phyloP scores from a whole-genome alignment of 2,113 vertebrate genomes.

The Scalopus aquaticus region DNA sequence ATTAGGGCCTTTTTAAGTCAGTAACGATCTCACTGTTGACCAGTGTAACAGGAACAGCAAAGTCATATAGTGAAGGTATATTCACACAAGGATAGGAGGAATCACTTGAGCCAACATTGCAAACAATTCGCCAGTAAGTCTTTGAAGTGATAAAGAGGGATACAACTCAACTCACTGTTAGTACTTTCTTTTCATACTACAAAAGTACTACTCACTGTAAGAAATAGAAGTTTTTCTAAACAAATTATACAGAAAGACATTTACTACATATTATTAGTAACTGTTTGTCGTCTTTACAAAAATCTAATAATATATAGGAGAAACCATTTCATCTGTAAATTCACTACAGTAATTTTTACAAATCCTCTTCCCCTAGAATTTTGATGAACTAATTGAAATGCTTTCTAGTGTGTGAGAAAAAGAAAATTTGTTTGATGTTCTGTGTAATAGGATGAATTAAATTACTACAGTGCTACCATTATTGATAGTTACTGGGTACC shows the following conservation, averaged over 20 bases:
- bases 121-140: neutral
- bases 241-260: constrained; percentile 34
- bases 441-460: constrained; percentile 8
- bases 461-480: neutral
- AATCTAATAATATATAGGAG: constrained; percentile 29
- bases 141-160: neutral
- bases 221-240: neutral
- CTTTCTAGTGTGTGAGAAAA: constrained; percentile 20
- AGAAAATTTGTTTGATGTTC: neutral
- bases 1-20: too few relatives aligned
- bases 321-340: neutral
- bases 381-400: constrained; percentile 33
- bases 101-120: neutral
- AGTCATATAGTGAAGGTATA: neutral
- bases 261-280: neutral
- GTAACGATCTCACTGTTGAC: too few relatives aligned
- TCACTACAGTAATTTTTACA: constrained; percentile 19
- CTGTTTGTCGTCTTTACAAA: constrained; percentile 10
- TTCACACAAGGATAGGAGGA: neutral
- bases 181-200: neutral
- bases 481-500: neutral
- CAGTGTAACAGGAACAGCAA: neutral
- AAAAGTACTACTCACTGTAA: neutral
- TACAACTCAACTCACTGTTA: neutral
- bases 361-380: neutral